Percentiles rank a stretch among this genome's conserved stretches.
phyloP scores from a whole-genome alignment of 2,888 invertebrate genomes.

The Diarsia dahlii region DNA sequence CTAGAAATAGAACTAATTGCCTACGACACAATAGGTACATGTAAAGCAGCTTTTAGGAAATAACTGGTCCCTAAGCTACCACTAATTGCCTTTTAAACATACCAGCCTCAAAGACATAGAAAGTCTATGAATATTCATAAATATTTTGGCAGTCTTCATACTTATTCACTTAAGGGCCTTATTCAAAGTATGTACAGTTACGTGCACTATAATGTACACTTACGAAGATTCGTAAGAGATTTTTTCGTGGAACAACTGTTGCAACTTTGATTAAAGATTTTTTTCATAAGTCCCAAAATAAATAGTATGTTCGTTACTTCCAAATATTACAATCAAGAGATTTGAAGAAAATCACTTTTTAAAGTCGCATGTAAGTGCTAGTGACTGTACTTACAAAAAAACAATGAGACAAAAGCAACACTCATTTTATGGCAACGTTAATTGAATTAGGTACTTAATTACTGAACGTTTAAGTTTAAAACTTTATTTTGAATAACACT shows the following conservation, averaged over 20 bases:
- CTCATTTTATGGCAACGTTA: constrained; percentile 8
- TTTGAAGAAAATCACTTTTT: no score
- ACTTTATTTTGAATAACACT: constrained; percentile 56
- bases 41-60: not conserved
- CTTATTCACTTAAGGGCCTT: constrained; percentile 9
- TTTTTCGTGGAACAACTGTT: no score
- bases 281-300: no score
- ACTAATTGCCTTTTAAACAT: constrained; percentile 16
- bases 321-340: no score
- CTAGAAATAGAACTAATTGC: not conserved
- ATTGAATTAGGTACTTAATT: constrained; percentile 35
- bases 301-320: no score
- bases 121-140: constrained; percentile 42
- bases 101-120: constrained; percentile 12
- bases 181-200: constrained; percentile 5
- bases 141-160: constrained; percentile 17
- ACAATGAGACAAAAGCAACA: not conserved
- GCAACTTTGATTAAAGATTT: no score
- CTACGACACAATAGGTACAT: not conserved
- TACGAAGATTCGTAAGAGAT: no score
- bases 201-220: no score
- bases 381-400: constrained; percentile 1
- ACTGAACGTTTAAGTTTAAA: constrained; percentile 27
- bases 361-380: no score
- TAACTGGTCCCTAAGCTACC: not conserved